Conservation (phyloP, 64 coral and sea anemone species). For the Porites lutea region DNA sequence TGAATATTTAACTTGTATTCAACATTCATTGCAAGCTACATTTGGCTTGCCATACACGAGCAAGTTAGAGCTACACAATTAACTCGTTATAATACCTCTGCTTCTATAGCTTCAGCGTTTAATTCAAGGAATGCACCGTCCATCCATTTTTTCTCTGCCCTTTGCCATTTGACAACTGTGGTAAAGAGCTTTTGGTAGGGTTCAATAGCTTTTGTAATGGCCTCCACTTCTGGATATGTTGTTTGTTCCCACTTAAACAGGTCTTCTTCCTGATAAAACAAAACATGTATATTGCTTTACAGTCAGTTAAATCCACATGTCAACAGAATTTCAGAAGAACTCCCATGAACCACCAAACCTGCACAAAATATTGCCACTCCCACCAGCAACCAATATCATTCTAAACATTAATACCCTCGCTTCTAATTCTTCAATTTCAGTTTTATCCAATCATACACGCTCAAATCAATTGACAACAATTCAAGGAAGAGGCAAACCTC, state of each 20-base stretch:
- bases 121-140: conserved; percentile 96
- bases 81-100: conserved; percentile 68
- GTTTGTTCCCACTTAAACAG: conserved; percentile 99
- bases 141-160: conserved; percentile 99
- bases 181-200: conserved; percentile 98
- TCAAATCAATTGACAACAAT: too few relatives aligned
- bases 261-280: conserved; percentile 86
- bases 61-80: background rate
- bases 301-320: background rate
- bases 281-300: background rate
- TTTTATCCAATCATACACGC: too few relatives aligned
- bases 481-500: conserved; percentile 65
- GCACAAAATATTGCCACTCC: too few relatives aligned
- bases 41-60: too few relatives aligned
- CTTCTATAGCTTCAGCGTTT: conserved; percentile 91
- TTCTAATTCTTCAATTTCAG: too few relatives aligned
- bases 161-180: conserved; percentile 93
- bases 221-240: conserved; percentile 89
- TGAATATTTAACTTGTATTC: too few relatives aligned
- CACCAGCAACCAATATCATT: too few relatives aligned
- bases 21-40: too few relatives aligned
- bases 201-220: conserved; percentile 85
- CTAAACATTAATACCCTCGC: too few relatives aligned
- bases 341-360: too few relatives aligned
- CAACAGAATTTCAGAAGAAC: background rate